A percentile compares a stretch with the other conserved stretches of the same genome.
Conservation (phyloP, 2,797 vertebrate species). For the Takifugu rubripes region DNA sequence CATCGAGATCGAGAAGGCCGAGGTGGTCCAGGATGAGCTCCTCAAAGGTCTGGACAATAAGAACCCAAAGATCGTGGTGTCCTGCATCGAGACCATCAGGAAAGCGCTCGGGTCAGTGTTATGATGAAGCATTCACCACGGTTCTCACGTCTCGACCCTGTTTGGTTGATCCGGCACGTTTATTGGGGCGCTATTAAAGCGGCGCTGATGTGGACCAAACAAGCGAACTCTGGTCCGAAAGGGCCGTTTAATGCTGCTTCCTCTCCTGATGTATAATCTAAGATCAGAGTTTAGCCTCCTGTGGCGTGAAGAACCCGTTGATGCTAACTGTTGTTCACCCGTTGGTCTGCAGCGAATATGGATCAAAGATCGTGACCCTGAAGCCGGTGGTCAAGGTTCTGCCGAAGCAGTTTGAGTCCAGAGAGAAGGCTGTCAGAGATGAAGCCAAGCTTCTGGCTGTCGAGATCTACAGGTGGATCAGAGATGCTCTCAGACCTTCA, state of each 20-base stretch:
- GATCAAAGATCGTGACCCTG: slow-evolving; percentile 92
- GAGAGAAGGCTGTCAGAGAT: slow-evolving; percentile 95
- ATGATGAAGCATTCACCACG: too few species aligned
- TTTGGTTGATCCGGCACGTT: neutral
- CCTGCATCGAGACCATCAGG: slow-evolving; percentile 88
- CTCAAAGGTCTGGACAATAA: slow-evolving; percentile 96
- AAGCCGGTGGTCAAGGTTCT: slow-evolving; percentile 96
- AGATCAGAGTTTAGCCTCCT: neutral
- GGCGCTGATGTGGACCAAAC: too few species aligned
- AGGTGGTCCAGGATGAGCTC: slow-evolving; percentile 93
- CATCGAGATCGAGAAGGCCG: slow-evolving; percentile 92
- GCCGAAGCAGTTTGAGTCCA: slow-evolving; percentile 96
- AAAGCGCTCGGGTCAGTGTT: slow-evolving; percentile 87
- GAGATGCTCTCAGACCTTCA: slow-evolving; percentile 88
- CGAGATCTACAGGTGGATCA: slow-evolving; percentile 96
- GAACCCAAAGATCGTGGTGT: slow-evolving; percentile 94
- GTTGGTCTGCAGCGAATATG: slow-evolving; percentile 84
- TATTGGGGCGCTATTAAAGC: too few species aligned
- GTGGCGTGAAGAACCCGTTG: neutral
- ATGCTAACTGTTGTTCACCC: neutral
- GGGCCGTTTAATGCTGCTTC: too few species aligned
- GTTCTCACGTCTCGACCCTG: too few species aligned
- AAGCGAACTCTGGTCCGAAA: too few species aligned
- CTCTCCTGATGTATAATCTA: too few species aligned
- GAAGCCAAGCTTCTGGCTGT: slow-evolving; percentile 93